Evolutionary conservation across 2,888 invertebrate species (phyloP), one percentile per base, ranked within the genome.

Genomic region (Hypomecis punctinalis): DNA sequence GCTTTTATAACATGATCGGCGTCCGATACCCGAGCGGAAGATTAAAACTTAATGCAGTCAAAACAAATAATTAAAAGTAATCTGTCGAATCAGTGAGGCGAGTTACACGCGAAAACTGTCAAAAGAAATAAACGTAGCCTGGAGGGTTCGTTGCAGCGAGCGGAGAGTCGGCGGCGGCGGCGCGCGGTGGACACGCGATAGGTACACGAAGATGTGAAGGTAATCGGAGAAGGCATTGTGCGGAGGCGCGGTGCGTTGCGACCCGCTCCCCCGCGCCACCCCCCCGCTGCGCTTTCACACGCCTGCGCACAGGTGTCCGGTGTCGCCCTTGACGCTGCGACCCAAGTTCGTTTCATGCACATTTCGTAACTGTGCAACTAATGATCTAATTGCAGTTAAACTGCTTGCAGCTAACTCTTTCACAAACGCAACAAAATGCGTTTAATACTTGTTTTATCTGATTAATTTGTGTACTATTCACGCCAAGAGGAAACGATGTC

Each of bases 191-290:
- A 84, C 88, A 86, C 83, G 85, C 84, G 84, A 91, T 90, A 56
- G 56, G 23, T 23, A 87, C 85, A 88, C 84, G 89, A 88, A 90
- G 90, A 91, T 86, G 83, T 83, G 85, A 73, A 82, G 76, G 92
- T 92, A 93, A 93, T 76, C 88, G 85, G 91, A 93, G 91, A 88
- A 84, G 88, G 86, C 82, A 92, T 93, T 93, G 90, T 93, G 86
- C 83, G 79, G 85, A 86, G 81, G 88, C 92, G 89, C 86, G 76
- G 88, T 87, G 90, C 92, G 91, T 91, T 86, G 89, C 90, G 85
- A 77, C 80, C 76, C 80, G 75, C 69, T 61, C 71, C 69, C 72
- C 67, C 63, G 51, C 69, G 63, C 66, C 61, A 63, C 70, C 64
- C 67, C 67, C 73, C 73, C 72, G 73, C 72, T 69, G 69, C 78